Conservation (phyloP, 2,113 vertebrate genomes). For the Trachemys scripta region DNA sequence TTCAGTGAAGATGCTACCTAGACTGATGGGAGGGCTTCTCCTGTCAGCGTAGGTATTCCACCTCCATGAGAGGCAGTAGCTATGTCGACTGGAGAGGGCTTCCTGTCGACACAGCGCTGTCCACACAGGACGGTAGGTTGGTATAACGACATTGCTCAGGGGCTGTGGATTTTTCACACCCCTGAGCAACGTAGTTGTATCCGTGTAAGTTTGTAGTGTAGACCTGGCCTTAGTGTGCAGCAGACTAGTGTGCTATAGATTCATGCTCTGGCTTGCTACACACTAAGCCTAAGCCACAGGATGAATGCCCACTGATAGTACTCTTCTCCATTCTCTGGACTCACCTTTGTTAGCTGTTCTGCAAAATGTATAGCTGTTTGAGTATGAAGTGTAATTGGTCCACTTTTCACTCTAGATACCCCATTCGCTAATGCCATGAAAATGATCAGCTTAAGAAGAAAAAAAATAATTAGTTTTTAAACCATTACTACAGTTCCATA, state of each 20-base stretch:
- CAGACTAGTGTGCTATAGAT: neutral
- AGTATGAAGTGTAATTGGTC: conserved; percentile 93
- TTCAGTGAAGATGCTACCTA: neutral
- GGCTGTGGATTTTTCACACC: neutral
- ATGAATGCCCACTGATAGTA: neutral
- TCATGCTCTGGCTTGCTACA: neutral
- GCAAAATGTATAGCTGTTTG: conserved; percentile 95
- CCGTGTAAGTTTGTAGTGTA: neutral
- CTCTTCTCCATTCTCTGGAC: neutral
- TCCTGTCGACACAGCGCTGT: neutral
- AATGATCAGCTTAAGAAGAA: conserved; percentile 88
- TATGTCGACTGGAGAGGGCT: neutral
- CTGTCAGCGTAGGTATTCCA: neutral
- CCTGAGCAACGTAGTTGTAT: neutral
- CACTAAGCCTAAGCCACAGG: neutral
- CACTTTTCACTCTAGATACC: conserved; percentile 90
- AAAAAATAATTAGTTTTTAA: neutral
- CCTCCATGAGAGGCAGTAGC: neutral
- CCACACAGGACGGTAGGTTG: neutral
- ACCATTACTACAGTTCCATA: neutral
- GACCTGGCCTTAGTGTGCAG: neutral
- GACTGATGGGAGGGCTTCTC: neutral
- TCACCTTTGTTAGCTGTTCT: conserved; percentile 92
- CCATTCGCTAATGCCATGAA: conserved; percentile 97
- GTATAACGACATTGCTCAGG: neutral